Evolutionary conservation across 2,888 invertebrate species (phyloP).

Genomic region (Morinoia aosen): DNA sequence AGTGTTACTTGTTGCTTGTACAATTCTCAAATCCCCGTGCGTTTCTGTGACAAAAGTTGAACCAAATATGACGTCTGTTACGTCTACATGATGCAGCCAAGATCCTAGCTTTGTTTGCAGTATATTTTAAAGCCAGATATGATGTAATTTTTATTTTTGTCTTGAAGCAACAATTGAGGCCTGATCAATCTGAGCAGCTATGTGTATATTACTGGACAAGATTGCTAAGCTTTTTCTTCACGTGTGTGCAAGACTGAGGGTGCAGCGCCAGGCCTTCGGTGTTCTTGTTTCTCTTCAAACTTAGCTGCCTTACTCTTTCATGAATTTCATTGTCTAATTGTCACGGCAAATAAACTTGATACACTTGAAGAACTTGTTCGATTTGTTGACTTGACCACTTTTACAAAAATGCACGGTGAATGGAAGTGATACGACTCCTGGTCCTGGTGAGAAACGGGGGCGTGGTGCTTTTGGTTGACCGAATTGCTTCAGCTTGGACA

Average conservation of each 20-base stretch:
- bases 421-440: no score
- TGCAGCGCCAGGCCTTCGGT: neutral
- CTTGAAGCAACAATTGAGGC: neutral
- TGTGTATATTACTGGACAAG: neutral
- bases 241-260: neutral
- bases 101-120: neutral
- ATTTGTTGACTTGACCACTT: no score
- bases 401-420: no score
- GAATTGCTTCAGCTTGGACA: no score
- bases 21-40: neutral
- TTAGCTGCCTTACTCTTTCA: neutral
- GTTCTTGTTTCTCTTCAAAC: neutral
- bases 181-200: neutral
- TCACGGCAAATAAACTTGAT: no score
- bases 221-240: neutral
- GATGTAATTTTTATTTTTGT: neutral
- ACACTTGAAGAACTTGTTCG: no score
- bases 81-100: neutral
- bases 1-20: neutral
- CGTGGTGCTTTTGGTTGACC: no score
- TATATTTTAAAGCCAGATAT: neutral
- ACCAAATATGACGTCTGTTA: neutral
- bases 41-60: neutral
- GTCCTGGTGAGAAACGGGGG: no score
- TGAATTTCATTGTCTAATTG: neutral